These are phyloP conservation scores for Xanthorhoe spadicearia DNA, from an alignment of 2,888 invertebrate genomes.

Conservation along the genomic window DNA sequence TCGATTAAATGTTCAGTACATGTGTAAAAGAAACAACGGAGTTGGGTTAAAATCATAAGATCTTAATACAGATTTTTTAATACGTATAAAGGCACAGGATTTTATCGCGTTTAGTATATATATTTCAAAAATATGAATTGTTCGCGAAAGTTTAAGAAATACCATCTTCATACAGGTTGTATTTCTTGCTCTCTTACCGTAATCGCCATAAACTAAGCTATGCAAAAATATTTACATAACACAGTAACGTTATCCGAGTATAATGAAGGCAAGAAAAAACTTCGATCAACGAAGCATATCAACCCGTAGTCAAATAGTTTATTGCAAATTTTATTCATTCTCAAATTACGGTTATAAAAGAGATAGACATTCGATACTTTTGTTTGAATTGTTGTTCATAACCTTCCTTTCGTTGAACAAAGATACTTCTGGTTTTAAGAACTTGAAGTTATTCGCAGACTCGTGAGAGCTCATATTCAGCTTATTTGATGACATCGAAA, in stretches of 20 bases:
- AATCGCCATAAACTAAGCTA: constrained; percentile 25
- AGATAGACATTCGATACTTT: constrained; percentile 29
- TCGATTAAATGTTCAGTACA: too few relatives aligned
- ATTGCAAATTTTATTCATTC: constrained; percentile 44
- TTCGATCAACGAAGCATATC: constrained; percentile 46
- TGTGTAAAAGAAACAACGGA: background rate
- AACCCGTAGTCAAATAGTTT: constrained; percentile 44
- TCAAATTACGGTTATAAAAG: constrained; percentile 49
- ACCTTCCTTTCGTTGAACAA: constrained; percentile 10
- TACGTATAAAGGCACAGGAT: too few relatives aligned
- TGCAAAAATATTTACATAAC: constrained; percentile 48
- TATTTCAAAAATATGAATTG: too few relatives aligned
- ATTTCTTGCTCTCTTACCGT: constrained; percentile 5
- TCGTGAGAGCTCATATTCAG: background rate
- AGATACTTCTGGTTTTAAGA: background rate
- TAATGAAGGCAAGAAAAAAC: constrained; percentile 49
- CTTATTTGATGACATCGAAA: background rate
- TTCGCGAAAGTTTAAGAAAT: too few relatives aligned
- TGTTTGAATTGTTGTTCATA: background rate
- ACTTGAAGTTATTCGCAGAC: background rate
- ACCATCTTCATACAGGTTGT: background rate
- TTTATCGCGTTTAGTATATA: too few relatives aligned
- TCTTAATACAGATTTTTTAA: background rate
- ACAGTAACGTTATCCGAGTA: constrained; percentile 50
- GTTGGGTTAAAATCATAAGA: background rate